Base-by-base conservation (phyloP, 2,888 invertebrate genomes). In the Phortica magna region DNA sequence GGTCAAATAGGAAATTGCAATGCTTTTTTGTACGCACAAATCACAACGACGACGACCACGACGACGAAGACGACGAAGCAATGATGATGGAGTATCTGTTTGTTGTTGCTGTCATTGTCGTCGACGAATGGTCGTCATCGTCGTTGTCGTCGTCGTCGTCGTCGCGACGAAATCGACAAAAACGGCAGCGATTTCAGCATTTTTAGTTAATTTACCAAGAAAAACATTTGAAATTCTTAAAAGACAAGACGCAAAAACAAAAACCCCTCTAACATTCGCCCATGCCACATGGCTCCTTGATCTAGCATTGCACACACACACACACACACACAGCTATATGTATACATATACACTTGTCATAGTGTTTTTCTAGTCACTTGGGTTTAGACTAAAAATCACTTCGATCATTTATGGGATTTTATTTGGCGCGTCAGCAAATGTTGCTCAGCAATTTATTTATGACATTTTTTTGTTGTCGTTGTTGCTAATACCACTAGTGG, bases 201-300 rank as follows among this genome's bases (percentile, higher is more conserved):
- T 90, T 90, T 90, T 90, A 90, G 90, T 90, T 89, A 90, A 90
- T 90, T 90, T 90, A 89, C 88, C 88, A 88, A 85, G 91, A 90
- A 90, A 86, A 90, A 88, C 89, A 89, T 90, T 89, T 89, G 90
- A 85, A 85, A 90, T 90, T 90, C 88, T 89, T 89, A 89, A 88
- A 87, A 89, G 84, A 22, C 82, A 75, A 83, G 31, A 31, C 0
- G 31, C 85, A 80, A 81, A 48, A 48, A 14, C 48, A 48, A 9
- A 48, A 48, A 31, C 31, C 31, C 31, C 31, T 31, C 31, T 31
- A 31, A 31, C 31, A 31, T 31, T 31, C 31, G 31, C 31, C 31
- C 31, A 31, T 31, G 5, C 31, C 31, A 31, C 3, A 31, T 31
- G 31, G 5, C 31, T 31, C 5, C 31, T 31, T 31, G 31, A 4